Evolutionary conservation across 2,113 vertebrate genomes (phyloP).

Genomic region (Stictonetta naevosa): DNA sequence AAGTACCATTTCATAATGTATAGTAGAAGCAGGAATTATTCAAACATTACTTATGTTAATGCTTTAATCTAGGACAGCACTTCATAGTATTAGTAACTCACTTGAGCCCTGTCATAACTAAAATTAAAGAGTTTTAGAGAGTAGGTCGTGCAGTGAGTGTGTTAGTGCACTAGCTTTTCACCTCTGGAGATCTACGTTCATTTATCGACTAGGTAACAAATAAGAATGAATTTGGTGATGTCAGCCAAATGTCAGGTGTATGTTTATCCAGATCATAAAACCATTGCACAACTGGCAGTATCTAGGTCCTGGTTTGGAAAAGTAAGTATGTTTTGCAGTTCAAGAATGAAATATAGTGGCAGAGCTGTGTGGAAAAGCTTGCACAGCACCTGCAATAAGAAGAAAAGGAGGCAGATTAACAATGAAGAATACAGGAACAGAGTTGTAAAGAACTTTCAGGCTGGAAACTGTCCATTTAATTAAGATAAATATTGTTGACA

Average conservation of each 20-base stretch:
- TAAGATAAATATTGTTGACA: neutral
- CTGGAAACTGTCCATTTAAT: neutral
- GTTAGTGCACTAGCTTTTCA: conserved; percentile 58
- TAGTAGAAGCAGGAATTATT: neutral
- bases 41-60: conserved; percentile 36
- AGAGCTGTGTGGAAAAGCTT: conserved; percentile 66
- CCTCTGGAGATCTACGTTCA: conserved; percentile 40
- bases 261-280: conserved; percentile 49
- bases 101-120: neutral
- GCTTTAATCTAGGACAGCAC: conserved; percentile 21
- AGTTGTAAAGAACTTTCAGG: neutral
- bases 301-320: conserved; percentile 47
- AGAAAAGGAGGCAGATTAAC: conserved; percentile 59
- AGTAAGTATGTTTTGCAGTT: conserved; percentile 29
- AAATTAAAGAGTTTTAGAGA: conserved; percentile 27
- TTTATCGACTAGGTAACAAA: conserved; percentile 18
- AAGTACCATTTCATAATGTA: neutral
- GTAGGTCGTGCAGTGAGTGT: conserved; percentile 1
- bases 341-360: conserved; percentile 51
- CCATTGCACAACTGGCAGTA: conserved; percentile 19
- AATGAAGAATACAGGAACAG: conserved; percentile 1
- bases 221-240: conserved; percentile 44
- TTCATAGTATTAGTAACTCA: conserved; percentile 34
- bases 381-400: conserved; percentile 63
- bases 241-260: conserved; percentile 36